Evolutionary conservation across 2,113 vertebrate genomes (phyloP), one percentile per base, ranked within the genome.

Genomic region (Albula glossodonta): DNA sequence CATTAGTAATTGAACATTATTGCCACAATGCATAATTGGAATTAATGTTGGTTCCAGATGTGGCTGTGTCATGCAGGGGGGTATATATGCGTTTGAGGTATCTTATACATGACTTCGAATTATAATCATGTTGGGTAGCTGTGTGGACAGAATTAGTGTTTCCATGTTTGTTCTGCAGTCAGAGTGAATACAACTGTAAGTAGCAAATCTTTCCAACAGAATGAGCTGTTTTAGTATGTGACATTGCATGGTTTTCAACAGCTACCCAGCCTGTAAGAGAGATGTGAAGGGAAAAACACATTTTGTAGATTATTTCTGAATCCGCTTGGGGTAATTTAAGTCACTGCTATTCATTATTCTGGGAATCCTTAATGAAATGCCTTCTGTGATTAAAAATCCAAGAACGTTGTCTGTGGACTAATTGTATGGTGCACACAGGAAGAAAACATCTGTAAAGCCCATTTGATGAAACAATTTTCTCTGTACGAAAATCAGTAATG

Each of bases 271-370:
- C 49, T 19, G 63, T 84, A 84, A 84, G 88, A 82, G 84, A 56
- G 85, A 89, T 81, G 51, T 86, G 89, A 87, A 89, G 87, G 84
- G 70, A 88, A 84, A 88, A 83, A 88, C 84, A 84, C 50, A 31
- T 19, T 87, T 83, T 85, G 82, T 88, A 94, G 93, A 95, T 95
- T 94, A 94, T 92, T 90, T 91, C 89, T 88, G 94, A 95, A 95
- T 95, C 94, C 93, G 90, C 87, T 90, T 83, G 91, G 92, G 92
- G 92, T 94, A 93, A 94, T 95, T 94, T 93, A 94, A 94, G 89
- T 91, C 89, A 92, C 90, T 93, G 92, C 93, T 94, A 89, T 93
- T 66, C 77, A 92, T 89, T 91, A 87, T 92, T 91, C 87, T 86
- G 91, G 91, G 93, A 93, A 90, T 90, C 88, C 91, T 89, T 94